Evolutionary conservation across 2,797 vertebrate species (phyloP), one percentile per base, ranked within the genome.

Genomic region (Platalea minor): DNA sequence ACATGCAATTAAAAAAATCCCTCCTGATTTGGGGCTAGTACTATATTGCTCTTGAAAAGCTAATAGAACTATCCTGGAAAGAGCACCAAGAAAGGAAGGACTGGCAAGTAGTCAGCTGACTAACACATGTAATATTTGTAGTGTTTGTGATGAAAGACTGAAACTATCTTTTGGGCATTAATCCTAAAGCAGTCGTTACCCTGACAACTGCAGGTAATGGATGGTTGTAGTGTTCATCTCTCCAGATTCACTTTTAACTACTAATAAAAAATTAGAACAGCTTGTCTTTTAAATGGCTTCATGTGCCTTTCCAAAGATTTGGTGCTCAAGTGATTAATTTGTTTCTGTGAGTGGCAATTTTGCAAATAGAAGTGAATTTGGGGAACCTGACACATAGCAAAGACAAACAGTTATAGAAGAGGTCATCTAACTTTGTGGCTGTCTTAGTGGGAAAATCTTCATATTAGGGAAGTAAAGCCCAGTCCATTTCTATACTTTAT

Each of bases 171-270:
- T 87, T 87, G 61, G 74, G 64, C 72, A 94, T 94, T 83, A 81
- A 94, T 95, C 69, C 61, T 89, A 74, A 95, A 91, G 89, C 80
- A 91, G 86, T 79, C 57, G 95, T 96, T 97, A 76, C 96, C 97
- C 92, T 97, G 96, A 93, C 96, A 95, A 96, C 95, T 78, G 76
- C 67, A 94, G 94, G 93, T 95, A 93, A 92, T 75, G 64, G 48
- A 74, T 91, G 73, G 79, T 41, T 88, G 82, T 82, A 72, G 53
- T 45, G 33, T 79, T 94, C 83, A 35, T 92, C 45, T 89, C 68
- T 86, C 24, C 41, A 87, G 70, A 77, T 77, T 75, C 4, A 2
- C 85, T 92, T 88, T 80, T 81, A 91, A 65, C 64, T 78, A 41
- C 43, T 72, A 83, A 70, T 67, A 85, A 95, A 95, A 91, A 88